Evolutionary conservation across 2,113 vertebrate genomes (phyloP), one percentile per base, ranked within the genome.

Genomic region (Hylia prasina): DNA sequence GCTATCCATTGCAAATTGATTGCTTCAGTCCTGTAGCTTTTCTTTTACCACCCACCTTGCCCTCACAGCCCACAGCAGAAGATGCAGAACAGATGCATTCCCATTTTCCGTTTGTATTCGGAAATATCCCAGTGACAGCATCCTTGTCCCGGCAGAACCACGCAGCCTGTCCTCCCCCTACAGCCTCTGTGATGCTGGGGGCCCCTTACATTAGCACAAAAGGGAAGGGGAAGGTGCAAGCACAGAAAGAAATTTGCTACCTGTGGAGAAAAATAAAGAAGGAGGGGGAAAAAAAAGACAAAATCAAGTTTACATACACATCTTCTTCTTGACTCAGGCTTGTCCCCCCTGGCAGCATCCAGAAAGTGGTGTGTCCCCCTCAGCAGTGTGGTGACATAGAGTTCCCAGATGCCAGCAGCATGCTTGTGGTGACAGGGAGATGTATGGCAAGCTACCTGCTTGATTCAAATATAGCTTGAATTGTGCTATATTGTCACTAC

Each of bases 111-210:
- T 45, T 61, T 61, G 53, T 53, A 0, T 21, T 31, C 51, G 51
- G 45, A 4, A n/a, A 4, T 21, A 25, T 13, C 23, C 9, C 25
- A 15, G 39, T 22, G 60, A 15, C 30, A 71, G 39, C 33, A 56
- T 33, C 51, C 37, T 45, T 45, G 39, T 21, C n/a, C 61, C 10
- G 0, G 0, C n/a, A 53, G n/a, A 72, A 33, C 48, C 30, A 4
- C 0, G 0, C 33, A 51, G 68, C 11, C 61, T 56, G 30, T 23
- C 10, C 48, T 69, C 40, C 11, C 40, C 30, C 35, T 28, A 2
- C 11, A 37, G 37, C 16, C 9, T 11, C n/a, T 50, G 24, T 24
- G 24, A 6, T 31, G 21, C 56, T 1, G 21, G 1, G 3, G 17
- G 1, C 5, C 37, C 60, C 61, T 68, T 48, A 13, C 12, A 2